phyloP scores from a whole-genome alignment of 2,113 vertebrate species.

The Antennarius striatus region DNA sequence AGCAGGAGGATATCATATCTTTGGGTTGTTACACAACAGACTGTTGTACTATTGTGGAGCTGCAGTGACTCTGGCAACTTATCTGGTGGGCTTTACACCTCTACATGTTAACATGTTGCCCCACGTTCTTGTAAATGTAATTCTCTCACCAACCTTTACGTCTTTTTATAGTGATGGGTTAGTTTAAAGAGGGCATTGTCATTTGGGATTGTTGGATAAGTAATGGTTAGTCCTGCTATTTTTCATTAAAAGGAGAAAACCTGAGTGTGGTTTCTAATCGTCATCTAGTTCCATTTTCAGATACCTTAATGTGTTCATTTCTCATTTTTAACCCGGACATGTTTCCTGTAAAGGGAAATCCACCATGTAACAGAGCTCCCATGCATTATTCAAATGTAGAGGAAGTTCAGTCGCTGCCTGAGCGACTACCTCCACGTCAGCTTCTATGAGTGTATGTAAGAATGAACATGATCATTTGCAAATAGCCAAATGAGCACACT shows the following conservation, averaged over 20 bases:
- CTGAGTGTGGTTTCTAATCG: not conserved
- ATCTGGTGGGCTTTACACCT: no score
- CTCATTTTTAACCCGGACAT: conserved; percentile 9
- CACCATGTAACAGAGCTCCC: conserved; percentile 18
- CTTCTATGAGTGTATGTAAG: not conserved
- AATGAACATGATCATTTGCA: conserved; percentile 1
- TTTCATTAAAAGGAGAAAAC: not conserved
- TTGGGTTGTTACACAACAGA: no score
- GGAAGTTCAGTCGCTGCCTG: conserved; percentile 28
- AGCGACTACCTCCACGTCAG: conserved; percentile 10
- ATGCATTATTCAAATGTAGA: conserved; percentile 52
- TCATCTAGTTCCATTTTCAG: not conserved
- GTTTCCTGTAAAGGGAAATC: conserved; percentile 35
- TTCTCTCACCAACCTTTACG: no score
- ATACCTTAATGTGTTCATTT: not conserved
- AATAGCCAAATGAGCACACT: conserved; percentile 1
- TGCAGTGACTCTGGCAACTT: no score
- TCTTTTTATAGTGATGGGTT: no score
- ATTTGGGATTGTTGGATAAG: no score
- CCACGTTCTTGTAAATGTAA: no score
- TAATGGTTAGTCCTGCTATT: no score
- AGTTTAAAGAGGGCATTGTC: no score
- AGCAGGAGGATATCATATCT: no score
- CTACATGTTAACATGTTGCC: no score
- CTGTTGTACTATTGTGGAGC: no score